Conservation (phyloP, 92 coral and sea anemone genomes). For the Meandrina meandrites region DNA sequence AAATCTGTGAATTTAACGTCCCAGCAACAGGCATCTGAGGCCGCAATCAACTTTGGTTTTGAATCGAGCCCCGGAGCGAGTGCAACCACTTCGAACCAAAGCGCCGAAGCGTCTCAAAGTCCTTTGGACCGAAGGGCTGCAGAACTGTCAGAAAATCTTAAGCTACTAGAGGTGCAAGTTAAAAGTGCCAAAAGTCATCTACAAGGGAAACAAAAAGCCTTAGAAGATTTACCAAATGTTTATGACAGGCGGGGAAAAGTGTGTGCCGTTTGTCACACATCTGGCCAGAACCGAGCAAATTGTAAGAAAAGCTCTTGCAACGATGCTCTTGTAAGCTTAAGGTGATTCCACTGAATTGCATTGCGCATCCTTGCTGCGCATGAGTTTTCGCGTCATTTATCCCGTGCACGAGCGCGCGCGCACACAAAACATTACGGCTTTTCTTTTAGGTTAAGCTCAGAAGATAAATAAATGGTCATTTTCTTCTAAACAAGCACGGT, state of each 20-base stretch:
- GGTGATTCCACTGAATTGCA: no score
- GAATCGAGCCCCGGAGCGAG: no score
- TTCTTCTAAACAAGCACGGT: no score
- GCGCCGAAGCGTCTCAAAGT: constrained; percentile 25
- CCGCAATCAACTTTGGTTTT: background rate
- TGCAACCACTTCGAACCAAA: constrained; percentile 25
- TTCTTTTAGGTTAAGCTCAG: no score
- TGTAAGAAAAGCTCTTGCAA: constrained; percentile 25
- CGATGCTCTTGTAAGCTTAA: constrained; percentile 41
- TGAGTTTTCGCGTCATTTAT: no score
- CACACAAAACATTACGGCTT: no score
- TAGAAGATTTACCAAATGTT: constrained; percentile 19
- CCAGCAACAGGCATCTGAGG: background rate
- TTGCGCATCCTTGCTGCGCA: no score
- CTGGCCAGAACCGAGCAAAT: constrained; percentile 39
- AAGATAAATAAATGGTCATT: no score
- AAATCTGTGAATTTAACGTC: no score
- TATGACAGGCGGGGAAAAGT: constrained; percentile 10
- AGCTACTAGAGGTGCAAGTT: constrained; percentile 43
- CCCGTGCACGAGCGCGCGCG: no score
- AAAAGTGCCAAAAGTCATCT: constrained; percentile 41
- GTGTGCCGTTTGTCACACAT: constrained; percentile 27
- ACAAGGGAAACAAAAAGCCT: constrained; percentile 21
- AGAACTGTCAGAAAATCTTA: constrained; percentile 48
- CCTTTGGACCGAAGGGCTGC: constrained; percentile 47